Percentiles rank a stretch among this genome's conserved stretches.
Evolutionary conservation across 2,888 invertebrate species (phyloP).

Genomic region (Acronicta psi): DNA sequence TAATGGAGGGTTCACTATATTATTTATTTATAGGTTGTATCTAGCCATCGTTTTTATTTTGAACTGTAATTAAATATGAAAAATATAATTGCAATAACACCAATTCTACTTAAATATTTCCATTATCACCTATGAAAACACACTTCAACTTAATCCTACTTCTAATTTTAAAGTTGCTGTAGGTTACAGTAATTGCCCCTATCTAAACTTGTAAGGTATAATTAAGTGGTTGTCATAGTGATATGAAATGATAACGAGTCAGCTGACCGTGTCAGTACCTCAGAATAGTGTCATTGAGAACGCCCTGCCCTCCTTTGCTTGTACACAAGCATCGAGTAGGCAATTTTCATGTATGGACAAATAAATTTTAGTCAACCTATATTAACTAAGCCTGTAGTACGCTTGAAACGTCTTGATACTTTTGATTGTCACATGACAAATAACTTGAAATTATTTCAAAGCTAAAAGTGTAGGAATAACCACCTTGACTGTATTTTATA

Average conservation of each 20-base stretch:
- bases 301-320: conserved; percentile 77
- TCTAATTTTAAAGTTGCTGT: conserved; percentile 20
- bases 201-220: conserved; percentile 32
- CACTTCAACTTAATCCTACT: neutral
- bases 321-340: conserved; percentile 59
- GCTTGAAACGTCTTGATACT: conserved; percentile 64
- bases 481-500: no score
- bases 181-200: conserved; percentile 29
- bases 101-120: no score
- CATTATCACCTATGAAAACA: no score
- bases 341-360: conserved; percentile 79
- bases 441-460: neutral
- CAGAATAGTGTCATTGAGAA: conserved; percentile 81
- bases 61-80: no score
- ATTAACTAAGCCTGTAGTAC: conserved; percentile 51
- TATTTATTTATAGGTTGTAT: no score
- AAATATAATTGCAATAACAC: no score
- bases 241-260: conserved; percentile 74
- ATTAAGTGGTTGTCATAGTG: conserved; percentile 56
- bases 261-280: conserved; percentile 67
- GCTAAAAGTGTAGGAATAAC: no score
- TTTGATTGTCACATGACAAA: conserved; percentile 16
- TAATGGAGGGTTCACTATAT: neutral
- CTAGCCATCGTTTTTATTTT: no score
- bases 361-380: conserved; percentile 77